Conservation (phyloP, 1,140 invertebrate species). For the Aphelinus atriplicis region DNA sequence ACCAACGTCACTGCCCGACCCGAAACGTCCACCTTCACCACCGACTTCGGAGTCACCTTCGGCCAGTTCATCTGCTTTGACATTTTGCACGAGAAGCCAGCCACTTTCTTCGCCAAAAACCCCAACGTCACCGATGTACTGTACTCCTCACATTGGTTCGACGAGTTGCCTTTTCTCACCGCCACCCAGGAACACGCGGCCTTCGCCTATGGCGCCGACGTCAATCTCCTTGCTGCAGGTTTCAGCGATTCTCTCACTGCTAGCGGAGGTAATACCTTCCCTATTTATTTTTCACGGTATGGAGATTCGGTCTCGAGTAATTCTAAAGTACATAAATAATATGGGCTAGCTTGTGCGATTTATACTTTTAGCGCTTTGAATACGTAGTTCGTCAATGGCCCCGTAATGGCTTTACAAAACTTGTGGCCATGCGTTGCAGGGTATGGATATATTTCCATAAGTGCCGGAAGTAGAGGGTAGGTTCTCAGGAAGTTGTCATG, state of each 20-base stretch:
- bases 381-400: no score
- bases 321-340: no score
- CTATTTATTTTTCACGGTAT: no score
- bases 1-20: constrained; percentile 66
- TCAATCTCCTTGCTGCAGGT: constrained; percentile 70
- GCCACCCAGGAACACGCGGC: constrained; percentile 69
- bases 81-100: constrained; percentile 74
- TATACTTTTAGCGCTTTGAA: no score
- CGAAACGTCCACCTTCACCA: constrained; percentile 72
- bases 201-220: constrained; percentile 66
- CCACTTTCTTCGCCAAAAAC: constrained; percentile 66
- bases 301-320: no score
- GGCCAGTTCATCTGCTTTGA: constrained; percentile 82
- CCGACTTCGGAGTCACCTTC: constrained; percentile 87
- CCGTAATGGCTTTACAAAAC: no score
- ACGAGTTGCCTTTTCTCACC: constrained; percentile 76
- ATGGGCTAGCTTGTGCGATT: no score
- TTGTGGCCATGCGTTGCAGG: no score
- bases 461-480: no score
- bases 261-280: constrained; percentile 40
- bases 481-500: no score
- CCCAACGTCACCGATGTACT: constrained; percentile 74
- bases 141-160: constrained; percentile 78
- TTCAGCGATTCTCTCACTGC: constrained; percentile 61
- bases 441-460: no score